A percentile compares a stretch with the other conserved stretches of the same genome.
These are phyloP conservation scores for Borostomias antarcticus DNA, from an alignment of 2,797 vertebrate species.

Conservation along the genomic window DNA sequence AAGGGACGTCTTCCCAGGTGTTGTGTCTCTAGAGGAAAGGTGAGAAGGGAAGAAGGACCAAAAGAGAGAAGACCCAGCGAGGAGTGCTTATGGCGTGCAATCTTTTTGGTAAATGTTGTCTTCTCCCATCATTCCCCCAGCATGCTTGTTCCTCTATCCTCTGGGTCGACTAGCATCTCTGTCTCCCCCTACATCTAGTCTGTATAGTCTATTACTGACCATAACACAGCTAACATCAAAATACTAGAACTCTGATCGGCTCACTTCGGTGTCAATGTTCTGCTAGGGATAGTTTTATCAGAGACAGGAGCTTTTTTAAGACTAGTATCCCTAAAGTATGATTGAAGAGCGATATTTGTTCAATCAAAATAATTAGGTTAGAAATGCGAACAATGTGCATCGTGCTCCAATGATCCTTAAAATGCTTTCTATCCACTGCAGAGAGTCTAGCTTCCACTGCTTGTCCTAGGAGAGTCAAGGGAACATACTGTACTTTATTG, in stretches of 20 bases:
- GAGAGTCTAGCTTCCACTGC: too few relatives aligned
- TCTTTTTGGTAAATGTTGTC: constrained; percentile 17
- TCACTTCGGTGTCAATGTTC: constrained; percentile 20
- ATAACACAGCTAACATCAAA: not conserved
- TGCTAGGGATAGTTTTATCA: constrained; percentile 6
- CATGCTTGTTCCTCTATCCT: constrained; percentile 4
- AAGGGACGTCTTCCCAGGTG: constrained; percentile 19
- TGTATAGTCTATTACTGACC: not conserved
- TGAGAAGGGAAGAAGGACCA: constrained; percentile 22
- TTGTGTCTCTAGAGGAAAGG: constrained; percentile 14
- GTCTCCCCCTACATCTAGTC: constrained; percentile 2
- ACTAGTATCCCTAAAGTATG: constrained; percentile 10
- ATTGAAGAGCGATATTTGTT: constrained; percentile 9
- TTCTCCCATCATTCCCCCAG: not conserved
- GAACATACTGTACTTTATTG: constrained; percentile 28
- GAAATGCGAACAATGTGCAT: not conserved
- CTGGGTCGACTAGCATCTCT: not conserved
- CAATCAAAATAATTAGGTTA: constrained; percentile 3
- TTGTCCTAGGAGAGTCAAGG: too few relatives aligned
- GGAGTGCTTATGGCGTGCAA: constrained; percentile 4
- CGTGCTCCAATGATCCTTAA: too few relatives aligned
- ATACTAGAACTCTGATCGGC: constrained; percentile 13
- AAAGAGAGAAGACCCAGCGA: constrained; percentile 17
- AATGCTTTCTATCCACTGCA: too few relatives aligned
- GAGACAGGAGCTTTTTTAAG: constrained; percentile 14